Conservation (phyloP, 1,140 invertebrate genomes). For the Drosophila novamexicana region DNA sequence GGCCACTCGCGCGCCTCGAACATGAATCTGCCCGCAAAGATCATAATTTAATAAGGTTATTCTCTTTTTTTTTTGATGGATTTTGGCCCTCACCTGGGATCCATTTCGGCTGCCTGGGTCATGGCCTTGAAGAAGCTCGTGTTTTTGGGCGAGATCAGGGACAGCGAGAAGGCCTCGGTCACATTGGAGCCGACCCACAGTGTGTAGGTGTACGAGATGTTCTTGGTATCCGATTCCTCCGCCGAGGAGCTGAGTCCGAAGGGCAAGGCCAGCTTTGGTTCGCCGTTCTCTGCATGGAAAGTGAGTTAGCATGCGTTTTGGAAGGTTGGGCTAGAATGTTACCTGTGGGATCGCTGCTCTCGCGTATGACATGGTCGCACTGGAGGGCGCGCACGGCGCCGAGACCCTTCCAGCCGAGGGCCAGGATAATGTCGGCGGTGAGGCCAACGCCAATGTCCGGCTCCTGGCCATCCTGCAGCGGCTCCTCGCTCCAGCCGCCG, state of each 20-base stretch:
- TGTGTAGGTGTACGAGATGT: conserved; percentile 92
- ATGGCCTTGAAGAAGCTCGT: conserved; percentile 91
- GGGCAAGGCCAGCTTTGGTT: conserved; percentile 81
- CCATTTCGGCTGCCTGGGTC: conserved; percentile 92
- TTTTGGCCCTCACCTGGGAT: conserved; percentile 85
- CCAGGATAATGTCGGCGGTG: conserved; percentile 91
- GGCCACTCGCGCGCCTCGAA: conserved; percentile 94
- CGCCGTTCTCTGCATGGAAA: conserved; percentile 73
- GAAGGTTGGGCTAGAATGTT: background rate
- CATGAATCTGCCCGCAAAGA: conserved; percentile 84
- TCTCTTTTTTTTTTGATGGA: background rate
- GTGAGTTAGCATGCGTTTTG: background rate
- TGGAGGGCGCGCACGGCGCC: conserved; percentile 89
- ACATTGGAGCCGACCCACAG: conserved; percentile 94
- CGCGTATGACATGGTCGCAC: conserved; percentile 86
- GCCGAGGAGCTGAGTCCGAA: conserved; percentile 85
- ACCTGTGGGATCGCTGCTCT: conserved; percentile 81
- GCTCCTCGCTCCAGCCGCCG: conserved; percentile 90
- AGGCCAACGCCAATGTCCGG: conserved; percentile 86
- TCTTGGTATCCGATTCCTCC: conserved; percentile 88
- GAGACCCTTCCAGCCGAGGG: conserved; percentile 88
- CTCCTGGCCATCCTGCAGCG: conserved; percentile 83
- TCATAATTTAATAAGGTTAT: background rate
- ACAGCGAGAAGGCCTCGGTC: conserved; percentile 85
- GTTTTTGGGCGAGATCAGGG: conserved; percentile 81